Evolutionary conservation across 2,797 vertebrate species (phyloP).

Genomic region (Cheirogaleus major): DNA sequence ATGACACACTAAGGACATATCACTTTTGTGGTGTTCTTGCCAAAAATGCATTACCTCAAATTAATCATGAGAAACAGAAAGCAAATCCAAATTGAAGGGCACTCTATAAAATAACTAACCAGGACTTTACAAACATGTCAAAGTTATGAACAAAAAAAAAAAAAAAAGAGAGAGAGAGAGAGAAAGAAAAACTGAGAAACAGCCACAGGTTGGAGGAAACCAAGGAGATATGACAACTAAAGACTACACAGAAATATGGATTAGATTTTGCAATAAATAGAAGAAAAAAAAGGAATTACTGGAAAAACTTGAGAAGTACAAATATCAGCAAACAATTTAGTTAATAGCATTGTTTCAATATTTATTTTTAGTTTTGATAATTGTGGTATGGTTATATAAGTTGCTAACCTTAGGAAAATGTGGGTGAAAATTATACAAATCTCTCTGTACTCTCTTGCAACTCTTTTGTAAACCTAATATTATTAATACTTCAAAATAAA

Average conservation of each 20-base stretch:
- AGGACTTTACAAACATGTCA: too few species aligned
- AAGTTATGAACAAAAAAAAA: too few species aligned
- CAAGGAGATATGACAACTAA: neutral
- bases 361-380: neutral
- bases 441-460: neutral
- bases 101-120: neutral
- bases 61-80: neutral
- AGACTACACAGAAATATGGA: neutral
- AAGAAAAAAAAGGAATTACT: neutral
- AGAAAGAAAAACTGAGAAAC: neutral
- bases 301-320: neutral
- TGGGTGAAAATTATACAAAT: neutral
- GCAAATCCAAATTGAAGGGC: neutral
- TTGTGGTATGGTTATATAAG: neutral
- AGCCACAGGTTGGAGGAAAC: neutral
- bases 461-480: neutral
- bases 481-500: neutral
- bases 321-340: neutral
- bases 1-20: neutral
- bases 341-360: neutral
- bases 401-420: neutral
- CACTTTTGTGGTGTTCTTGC: neutral
- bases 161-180: too few species aligned
- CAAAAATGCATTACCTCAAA: neutral
- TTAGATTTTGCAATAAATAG: neutral